A percentile compares a stretch with the other conserved stretches of the same genome.
Conservation (phyloP, 2,113 vertebrate species). For the Gallinago media region DNA sequence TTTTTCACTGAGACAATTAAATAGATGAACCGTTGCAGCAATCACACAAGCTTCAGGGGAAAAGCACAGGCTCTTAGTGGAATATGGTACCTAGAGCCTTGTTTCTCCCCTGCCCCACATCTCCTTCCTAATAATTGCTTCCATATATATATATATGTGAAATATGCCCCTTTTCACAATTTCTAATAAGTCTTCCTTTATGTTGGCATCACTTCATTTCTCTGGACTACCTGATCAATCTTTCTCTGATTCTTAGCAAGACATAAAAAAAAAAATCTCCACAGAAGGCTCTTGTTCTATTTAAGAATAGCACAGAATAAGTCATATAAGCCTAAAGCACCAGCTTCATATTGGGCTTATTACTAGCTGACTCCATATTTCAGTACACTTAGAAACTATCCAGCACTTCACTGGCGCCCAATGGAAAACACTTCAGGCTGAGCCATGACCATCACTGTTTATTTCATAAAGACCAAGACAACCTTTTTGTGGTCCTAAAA, state of each 20-base stretch:
- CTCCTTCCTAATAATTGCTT: neutral
- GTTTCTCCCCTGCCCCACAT: neutral
- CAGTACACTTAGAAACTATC: neutral
- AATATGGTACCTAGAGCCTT: neutral
- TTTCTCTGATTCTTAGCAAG: neutral
- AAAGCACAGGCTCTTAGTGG: neutral
- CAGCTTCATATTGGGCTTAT: neutral
- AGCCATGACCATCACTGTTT: neutral
- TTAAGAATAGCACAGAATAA: neutral
- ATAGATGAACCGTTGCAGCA: neutral
- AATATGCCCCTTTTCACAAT: neutral
- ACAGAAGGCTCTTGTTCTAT: neutral
- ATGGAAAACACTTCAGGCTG: neutral
- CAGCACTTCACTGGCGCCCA: neutral
- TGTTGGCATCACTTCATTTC: neutral
- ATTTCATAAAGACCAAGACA: neutral
- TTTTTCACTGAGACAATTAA: neutral
- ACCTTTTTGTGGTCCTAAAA: neutral
- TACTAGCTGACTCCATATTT: neutral
- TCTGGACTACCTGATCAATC: neutral
- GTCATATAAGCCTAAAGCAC: neutral
- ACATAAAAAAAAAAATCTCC: neutral
- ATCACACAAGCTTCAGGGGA: neutral
- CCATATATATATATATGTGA: neutral
- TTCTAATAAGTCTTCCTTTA: neutral